Evolutionary conservation across 2,113 vertebrate genomes (phyloP).

Genomic region (Plecturocebus donacophilus): DNA sequence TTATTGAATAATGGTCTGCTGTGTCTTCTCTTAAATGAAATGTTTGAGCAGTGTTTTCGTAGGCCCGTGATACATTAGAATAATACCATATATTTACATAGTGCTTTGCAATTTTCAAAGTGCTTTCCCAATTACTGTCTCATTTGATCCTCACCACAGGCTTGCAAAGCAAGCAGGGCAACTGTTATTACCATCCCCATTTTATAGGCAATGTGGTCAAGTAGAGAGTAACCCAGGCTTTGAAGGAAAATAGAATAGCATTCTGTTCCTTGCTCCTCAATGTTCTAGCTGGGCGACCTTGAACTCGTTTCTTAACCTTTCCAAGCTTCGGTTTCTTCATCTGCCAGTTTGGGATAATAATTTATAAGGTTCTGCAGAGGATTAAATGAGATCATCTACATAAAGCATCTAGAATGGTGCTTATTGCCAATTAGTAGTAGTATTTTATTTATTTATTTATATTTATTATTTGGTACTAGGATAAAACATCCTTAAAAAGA

Average conservation of each 20-base stretch:
- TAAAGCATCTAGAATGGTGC: not conserved
- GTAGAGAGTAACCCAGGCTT: constrained; percentile 39
- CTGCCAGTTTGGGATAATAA: not conserved
- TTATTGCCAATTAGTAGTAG: not conserved
- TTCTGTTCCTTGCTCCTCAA: not conserved
- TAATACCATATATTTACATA: constrained; percentile 79
- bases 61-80: constrained; percentile 75
- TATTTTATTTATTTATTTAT: not conserved
- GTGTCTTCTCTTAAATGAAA: constrained; percentile 74
- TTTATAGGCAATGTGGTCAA: constrained; percentile 70
- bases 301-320: not conserved
- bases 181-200: constrained; percentile 54
- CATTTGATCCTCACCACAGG: constrained; percentile 71
- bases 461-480: not conserved
- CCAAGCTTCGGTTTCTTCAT: not conserved
- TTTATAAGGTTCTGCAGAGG: not conserved
- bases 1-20: constrained; percentile 78
- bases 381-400: not conserved
- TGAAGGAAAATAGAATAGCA: constrained; percentile 52
- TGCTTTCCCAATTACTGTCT: constrained; percentile 74
- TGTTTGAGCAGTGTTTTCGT: constrained; percentile 67
- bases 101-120: constrained; percentile 75
- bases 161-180: constrained; percentile 59
- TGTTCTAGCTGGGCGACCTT: not conserved
- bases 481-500: not conserved